Conservation (phyloP, 2,113 vertebrate genomes). For the Pachycephala philippinensis region DNA sequence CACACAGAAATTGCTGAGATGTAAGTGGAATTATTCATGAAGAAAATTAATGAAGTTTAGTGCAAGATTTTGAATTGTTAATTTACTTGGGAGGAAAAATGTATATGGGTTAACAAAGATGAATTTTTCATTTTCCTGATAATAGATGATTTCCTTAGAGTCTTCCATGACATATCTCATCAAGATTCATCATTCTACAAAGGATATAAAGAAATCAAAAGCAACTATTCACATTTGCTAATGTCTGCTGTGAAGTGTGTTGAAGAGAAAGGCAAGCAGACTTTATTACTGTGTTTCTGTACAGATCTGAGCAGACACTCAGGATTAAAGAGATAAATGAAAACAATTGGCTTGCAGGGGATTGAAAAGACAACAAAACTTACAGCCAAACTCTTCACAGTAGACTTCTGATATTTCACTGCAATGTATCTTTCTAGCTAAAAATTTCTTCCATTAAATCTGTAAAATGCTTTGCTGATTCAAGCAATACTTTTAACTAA, state of each 20-base stretch:
- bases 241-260: background rate
- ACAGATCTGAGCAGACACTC: background rate
- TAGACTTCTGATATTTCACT: background rate
- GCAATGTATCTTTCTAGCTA: background rate
- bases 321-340: background rate
- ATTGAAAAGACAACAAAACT: background rate
- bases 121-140: conserved; percentile 39
- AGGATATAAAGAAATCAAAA: conserved; percentile 9
- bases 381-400: background rate
- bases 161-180: conserved; percentile 6
- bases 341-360: background rate
- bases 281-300: background rate
- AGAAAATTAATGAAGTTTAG: conserved; percentile 54
- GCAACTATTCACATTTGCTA: background rate
- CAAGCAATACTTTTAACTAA: background rate
- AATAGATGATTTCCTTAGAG: conserved; percentile 50
- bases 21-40: conserved; percentile 50
- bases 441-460: background rate
- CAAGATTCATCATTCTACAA: conserved; percentile 3
- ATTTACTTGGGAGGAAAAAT: background rate
- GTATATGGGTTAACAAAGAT: conserved; percentile 29
- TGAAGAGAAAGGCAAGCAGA: background rate
- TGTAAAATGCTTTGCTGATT: background rate
- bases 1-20: background rate
- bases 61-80: conserved; percentile 46